Percentiles rank a stretch among this genome's conserved stretches.
Evolutionary conservation across 2,888 invertebrate genomes (phyloP).

Genomic region (Steinernema scapterisci): DNA sequence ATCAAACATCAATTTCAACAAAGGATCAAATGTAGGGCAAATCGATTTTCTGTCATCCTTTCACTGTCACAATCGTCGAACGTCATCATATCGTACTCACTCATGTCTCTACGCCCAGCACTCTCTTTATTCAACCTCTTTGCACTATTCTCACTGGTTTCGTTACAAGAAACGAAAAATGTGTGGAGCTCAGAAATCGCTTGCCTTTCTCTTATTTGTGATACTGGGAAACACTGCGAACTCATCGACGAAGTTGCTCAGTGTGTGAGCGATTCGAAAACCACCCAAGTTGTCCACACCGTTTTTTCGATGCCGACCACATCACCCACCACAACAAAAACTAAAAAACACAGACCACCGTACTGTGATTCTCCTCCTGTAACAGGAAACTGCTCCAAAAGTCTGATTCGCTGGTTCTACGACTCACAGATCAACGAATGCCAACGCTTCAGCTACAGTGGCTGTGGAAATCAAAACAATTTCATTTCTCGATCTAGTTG

Average conservation of each 20-base stretch:
- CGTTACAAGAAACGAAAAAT: not conserved
- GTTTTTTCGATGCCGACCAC: not conserved
- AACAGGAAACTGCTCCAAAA: constrained; percentile 48
- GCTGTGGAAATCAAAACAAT: constrained; percentile 53
- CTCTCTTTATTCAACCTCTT: not conserved
- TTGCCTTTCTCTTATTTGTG: constrained; percentile 53
- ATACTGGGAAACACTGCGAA: constrained; percentile 49
- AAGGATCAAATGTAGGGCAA: constrained; percentile 4
- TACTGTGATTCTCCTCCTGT: constrained; percentile 49
- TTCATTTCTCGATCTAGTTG: constrained; percentile 49
- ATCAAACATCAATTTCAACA: not conserved
- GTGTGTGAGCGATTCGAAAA: not conserved
- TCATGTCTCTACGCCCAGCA: not conserved
- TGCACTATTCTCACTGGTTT: not conserved
- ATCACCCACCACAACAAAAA: not conserved
- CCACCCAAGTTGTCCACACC: not conserved
- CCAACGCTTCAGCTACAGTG: constrained; percentile 53
- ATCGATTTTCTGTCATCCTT: not conserved
- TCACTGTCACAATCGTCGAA: not conserved
- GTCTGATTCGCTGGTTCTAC: constrained; percentile 46
- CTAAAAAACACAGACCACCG: not conserved
- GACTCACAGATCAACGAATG: constrained; percentile 48
- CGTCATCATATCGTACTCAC: not conserved
- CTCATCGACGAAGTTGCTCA: constrained; percentile 24
- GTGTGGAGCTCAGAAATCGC: constrained; percentile 3